Base-by-base conservation (phyloP, 2,888 invertebrate species). In the Pseudeuparius sepicola region DNA sequence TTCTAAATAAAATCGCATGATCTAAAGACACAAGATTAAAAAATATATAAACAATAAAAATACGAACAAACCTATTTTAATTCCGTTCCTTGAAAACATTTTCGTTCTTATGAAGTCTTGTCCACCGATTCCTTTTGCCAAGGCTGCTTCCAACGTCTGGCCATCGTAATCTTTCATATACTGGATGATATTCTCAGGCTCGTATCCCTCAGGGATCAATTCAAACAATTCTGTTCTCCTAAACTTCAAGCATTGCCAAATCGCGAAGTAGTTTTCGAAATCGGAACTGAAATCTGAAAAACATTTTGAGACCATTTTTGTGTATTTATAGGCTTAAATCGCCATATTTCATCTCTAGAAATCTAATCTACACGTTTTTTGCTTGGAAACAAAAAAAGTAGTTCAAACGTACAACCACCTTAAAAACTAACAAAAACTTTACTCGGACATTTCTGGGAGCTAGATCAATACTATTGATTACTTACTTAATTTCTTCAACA, bases 51-150 rank as follows among this genome's bases (percentile, higher is more conserved):
- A 13, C 12, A 35, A 14, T 18, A 26, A 24, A 29, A 15, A 36
- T n/a, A 36, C 7, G 24, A 32, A 20, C 20, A 20, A 20, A 30
- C 58, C 58, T 45, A 60, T 52, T 40, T 45, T 44, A 43, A 52
- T 46, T 27, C 53, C 53, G 27, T 51, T 39, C 29, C 70, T 67
- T 30, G 77, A 66, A 44, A 55, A 55, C 1, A 78, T 55, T 39
- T 71, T 65, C 34, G 60, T 67, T 15, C 63, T 59, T 0, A 78
- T 61, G 48, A 67, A 76, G 13, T 68, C 61, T 2, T 60, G 46
- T 2, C 74, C 73, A 1, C 78, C 78, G 9, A 81, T 49, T 2
- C 69, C 74, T 28, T 55, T 50, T 36, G 68, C 64, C 33, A 81
- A 49, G 5, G 65, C 57, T 4, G 55, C 50, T 47, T 66, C 59